A percentile compares a stretch with the other conserved stretches of the same genome.
Evolutionary conservation across 1,140 invertebrate genomes (phyloP).

Genomic region (Piezodorus guildinii): DNA sequence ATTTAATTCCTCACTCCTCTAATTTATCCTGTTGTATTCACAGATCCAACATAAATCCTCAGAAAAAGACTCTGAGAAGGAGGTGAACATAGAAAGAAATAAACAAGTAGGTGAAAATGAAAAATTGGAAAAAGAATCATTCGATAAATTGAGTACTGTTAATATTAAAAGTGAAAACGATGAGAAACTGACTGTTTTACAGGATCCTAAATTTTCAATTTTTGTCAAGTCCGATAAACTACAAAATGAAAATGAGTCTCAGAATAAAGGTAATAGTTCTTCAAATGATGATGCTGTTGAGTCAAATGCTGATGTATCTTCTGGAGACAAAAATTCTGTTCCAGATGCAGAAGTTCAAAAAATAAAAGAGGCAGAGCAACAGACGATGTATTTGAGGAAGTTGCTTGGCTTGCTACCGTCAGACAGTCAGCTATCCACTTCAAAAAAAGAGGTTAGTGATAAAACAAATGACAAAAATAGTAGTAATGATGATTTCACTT

Average conservation of each 20-base stretch:
- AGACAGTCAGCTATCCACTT: background rate
- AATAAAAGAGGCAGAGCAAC: conserved; percentile 12
- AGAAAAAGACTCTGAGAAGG: background rate
- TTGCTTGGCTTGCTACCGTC: background rate
- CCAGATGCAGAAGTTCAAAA: background rate
- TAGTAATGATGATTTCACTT: background rate
- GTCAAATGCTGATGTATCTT: too few relatives aligned
- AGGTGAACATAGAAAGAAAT: background rate
- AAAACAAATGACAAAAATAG: background rate
- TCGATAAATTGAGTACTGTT: background rate
- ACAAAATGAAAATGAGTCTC: background rate
- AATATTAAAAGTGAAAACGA: too few relatives aligned
- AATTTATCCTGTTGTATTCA: conserved; percentile 6
- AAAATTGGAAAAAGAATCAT: background rate
- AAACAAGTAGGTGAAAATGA: background rate
- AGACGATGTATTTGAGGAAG: conserved; percentile 1
- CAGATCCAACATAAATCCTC: conserved; percentile 10
- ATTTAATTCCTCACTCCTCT: conserved; percentile 3
- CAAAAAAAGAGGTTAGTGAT: conserved; percentile 7
- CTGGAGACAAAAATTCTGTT: too few relatives aligned
- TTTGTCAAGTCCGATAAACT: background rate
- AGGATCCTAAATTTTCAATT: background rate
- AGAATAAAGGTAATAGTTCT: too few relatives aligned
- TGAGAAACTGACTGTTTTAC: too few relatives aligned
- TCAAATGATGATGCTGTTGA: too few relatives aligned